These are phyloP conservation scores for Drosophila arizonae DNA, from an alignment of 1,140 invertebrate species.

Conservation along the genomic window DNA sequence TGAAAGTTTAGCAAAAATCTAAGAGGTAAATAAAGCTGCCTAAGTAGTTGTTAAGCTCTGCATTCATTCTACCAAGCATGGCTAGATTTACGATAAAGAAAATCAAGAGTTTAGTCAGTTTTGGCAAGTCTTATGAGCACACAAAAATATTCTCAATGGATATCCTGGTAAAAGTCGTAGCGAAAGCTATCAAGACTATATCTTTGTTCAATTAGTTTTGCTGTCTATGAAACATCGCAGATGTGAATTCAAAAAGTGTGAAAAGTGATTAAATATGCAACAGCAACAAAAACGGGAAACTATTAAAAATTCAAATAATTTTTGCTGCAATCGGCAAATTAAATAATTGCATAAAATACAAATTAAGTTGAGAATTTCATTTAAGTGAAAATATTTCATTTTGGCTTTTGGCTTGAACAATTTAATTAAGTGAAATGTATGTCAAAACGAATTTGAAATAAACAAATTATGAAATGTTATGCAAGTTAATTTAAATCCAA, in stretches of 20 bases:
- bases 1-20: too few species aligned
- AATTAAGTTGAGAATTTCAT: slow-evolving; percentile 13
- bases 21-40: too few species aligned
- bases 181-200: too few species aligned
- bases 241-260: not conserved
- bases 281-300: not conserved
- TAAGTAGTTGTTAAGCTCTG: too few species aligned
- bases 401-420: not conserved
- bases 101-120: too few species aligned
- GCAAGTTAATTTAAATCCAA: slow-evolving; percentile 42
- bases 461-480: slow-evolving; percentile 51
- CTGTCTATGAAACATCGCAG: too few species aligned
- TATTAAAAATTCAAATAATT: not conserved
- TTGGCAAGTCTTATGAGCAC: too few species aligned
- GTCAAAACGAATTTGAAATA: not conserved
- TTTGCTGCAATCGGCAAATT: slow-evolving; percentile 21
- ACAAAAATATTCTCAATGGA: too few species aligned
- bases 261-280: not conserved
- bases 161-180: too few species aligned
- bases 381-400: not conserved
- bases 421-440: slow-evolving; percentile 3
- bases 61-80: too few species aligned
- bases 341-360: slow-evolving; percentile 19
- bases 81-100: too few species aligned
- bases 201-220: too few species aligned